Conservation (phyloP, 1,140 invertebrate genomes). For the Leptopilina clavipes region DNA sequence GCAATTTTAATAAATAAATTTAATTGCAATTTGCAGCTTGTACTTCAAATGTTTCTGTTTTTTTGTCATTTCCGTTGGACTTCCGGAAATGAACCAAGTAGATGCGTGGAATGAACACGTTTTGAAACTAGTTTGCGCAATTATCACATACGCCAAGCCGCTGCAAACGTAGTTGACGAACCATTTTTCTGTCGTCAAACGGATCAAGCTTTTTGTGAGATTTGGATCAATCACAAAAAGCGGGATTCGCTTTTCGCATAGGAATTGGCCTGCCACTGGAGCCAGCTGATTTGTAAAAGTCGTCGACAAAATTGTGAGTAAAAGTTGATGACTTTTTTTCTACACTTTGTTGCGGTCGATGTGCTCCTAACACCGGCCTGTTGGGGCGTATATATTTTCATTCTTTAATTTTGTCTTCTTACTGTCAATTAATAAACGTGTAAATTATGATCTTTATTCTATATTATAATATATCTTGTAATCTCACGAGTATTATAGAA, state of each 20-base stretch:
- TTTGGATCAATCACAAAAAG: conserved; percentile 75
- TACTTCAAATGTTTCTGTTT: neutral
- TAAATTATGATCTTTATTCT: neutral
- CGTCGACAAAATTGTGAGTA: conserved; percentile 58
- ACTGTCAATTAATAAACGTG: neutral
- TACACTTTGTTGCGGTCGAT: conserved; percentile 51
- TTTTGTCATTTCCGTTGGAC: conserved; percentile 32
- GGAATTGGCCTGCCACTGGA: conserved; percentile 67
- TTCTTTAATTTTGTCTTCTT: neutral
- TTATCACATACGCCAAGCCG: conserved; percentile 25
- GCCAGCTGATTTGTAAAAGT: conserved; percentile 51
- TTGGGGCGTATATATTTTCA: conserved; percentile 9
- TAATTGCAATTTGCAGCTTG: neutral
- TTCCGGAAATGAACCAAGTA: conserved; percentile 41
- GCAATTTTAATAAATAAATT: neutral
- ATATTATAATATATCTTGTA: neutral
- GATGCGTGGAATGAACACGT: conserved; percentile 36
- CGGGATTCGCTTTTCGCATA: conserved; percentile 75
- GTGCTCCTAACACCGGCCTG: conserved; percentile 44
- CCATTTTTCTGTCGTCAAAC: conserved; percentile 74
- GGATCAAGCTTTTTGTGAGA: conserved; percentile 76
- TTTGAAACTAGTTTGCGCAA: neutral
- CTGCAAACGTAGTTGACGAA: conserved; percentile 56
- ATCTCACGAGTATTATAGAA: neutral
- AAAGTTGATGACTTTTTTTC: conserved; percentile 44